These are phyloP conservation scores for Nycticryphes semicollaris DNA, from an alignment of 2,113 vertebrate genomes.

Conservation along the genomic window DNA sequence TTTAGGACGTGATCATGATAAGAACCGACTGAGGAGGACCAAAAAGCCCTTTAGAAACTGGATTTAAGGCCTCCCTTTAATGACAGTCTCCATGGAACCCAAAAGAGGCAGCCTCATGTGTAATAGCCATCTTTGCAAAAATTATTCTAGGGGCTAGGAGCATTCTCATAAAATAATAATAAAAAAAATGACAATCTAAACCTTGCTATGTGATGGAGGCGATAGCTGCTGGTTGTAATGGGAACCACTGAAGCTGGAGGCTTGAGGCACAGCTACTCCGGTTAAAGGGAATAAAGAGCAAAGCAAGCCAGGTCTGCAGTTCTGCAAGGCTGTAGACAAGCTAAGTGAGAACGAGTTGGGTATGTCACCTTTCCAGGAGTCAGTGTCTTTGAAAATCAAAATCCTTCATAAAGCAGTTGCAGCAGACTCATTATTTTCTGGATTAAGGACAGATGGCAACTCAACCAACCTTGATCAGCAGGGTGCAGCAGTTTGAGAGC, in stretches of 20 bases:
- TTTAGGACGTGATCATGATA: background rate
- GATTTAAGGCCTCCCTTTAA: background rate
- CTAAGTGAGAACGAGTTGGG: background rate
- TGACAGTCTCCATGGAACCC: background rate
- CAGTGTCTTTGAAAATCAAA: conserved; percentile 6
- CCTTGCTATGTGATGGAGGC: background rate
- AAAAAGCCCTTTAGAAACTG: background rate
- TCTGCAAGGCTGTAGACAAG: background rate
- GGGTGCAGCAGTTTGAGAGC: background rate
- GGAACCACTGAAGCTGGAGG: background rate
- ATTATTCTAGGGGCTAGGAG: background rate
- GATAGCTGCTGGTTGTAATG: background rate
- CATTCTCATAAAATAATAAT: background rate
- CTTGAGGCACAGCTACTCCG: background rate
- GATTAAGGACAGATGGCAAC: conserved; percentile 50
- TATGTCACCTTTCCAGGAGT: background rate
- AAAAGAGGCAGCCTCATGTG: background rate
- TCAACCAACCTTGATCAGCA: background rate
- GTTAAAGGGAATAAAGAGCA: background rate
- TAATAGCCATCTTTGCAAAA: background rate
- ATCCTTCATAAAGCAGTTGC: background rate
- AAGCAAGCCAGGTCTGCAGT: background rate
- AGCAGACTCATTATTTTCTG: conserved; percentile 34
- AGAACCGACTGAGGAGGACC: background rate
- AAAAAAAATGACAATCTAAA: background rate